Percentiles rank a stretch among this genome's conserved stretches.
Evolutionary conservation across 2,113 vertebrate species (phyloP).

Genomic region (Ammodytes marinus): DNA sequence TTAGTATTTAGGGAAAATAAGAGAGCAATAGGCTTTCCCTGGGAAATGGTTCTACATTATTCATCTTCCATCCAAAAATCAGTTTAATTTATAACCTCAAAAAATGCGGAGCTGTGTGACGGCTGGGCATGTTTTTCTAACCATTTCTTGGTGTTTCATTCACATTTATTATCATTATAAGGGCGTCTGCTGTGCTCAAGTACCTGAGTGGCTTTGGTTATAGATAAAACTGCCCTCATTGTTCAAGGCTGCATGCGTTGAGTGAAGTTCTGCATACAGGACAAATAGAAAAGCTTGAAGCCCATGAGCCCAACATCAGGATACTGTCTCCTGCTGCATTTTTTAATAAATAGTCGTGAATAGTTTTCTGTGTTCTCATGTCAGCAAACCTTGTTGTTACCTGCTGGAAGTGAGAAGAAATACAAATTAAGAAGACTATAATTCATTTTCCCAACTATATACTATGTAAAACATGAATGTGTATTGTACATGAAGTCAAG

Average conservation of each 20-base stretch:
- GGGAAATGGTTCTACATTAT: background rate
- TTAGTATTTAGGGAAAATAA: background rate
- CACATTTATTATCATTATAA: background rate
- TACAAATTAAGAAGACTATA: background rate
- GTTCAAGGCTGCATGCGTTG: constrained; percentile 5
- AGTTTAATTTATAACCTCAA: background rate
- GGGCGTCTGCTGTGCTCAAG: background rate
- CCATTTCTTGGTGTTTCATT: background rate
- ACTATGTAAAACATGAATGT: no score
- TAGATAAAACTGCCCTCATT: background rate
- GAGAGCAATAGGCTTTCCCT: background rate
- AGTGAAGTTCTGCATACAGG: constrained; percentile 30
- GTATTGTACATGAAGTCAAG: background rate
- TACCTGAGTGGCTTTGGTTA: background rate
- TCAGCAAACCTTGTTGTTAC: constrained; percentile 11
- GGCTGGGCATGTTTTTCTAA: background rate
- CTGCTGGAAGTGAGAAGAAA: background rate
- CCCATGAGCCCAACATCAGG: background rate
- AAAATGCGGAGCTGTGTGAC: background rate
- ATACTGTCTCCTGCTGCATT: background rate
- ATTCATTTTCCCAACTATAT: background rate
- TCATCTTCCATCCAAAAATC: background rate
- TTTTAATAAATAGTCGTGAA: background rate
- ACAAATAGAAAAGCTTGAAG: constrained; percentile 11
- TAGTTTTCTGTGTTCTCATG: background rate